These are phyloP conservation scores for Megalonaias nervosa DNA, from an alignment of 1,140 invertebrate species.

Conservation along the genomic window DNA sequence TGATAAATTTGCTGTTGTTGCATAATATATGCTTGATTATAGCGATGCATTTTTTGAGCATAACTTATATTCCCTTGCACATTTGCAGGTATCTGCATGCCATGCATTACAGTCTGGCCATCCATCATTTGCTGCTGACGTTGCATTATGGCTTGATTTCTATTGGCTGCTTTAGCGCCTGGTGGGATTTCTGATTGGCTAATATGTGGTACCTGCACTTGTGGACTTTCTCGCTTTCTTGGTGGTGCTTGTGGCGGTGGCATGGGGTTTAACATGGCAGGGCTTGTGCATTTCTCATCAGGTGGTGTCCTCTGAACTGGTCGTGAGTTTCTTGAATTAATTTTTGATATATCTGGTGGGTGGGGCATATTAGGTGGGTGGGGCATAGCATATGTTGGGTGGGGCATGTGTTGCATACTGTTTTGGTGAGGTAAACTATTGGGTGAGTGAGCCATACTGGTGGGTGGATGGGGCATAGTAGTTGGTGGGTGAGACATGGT, in stretches of 20 bases:
- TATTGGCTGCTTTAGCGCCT: slow-evolving; percentile 60
- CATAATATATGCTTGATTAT: slow-evolving; percentile 15
- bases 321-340: slow-evolving; percentile 49
- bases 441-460: neutral
- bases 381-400: slow-evolving; percentile 10
- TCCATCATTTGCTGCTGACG: slow-evolving; percentile 41
- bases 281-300: slow-evolving; percentile 9
- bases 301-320: slow-evolving; percentile 35
- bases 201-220: slow-evolving; percentile 70
- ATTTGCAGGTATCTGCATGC: slow-evolving; percentile 72
- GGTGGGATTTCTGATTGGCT: slow-evolving; percentile 69
- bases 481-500: slow-evolving; percentile 23
- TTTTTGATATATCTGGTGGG: slow-evolving; percentile 49
- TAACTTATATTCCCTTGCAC: slow-evolving; percentile 13
- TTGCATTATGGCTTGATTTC: slow-evolving; percentile 46
- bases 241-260: slow-evolving; percentile 29
- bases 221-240: slow-evolving; percentile 59
- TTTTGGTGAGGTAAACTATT: slow-evolving; percentile 1
- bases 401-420: slow-evolving; percentile 18
- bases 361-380: slow-evolving; percentile 13
- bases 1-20: slow-evolving; percentile 51
- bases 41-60: slow-evolving; percentile 16
- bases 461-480: neutral
- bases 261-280: slow-evolving; percentile 22
- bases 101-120: slow-evolving; percentile 67